A percentile compares a stretch with the other conserved stretches of the same genome.
Evolutionary conservation across 1,140 invertebrate species (phyloP).

Genomic region (Pararge aegeria): DNA sequence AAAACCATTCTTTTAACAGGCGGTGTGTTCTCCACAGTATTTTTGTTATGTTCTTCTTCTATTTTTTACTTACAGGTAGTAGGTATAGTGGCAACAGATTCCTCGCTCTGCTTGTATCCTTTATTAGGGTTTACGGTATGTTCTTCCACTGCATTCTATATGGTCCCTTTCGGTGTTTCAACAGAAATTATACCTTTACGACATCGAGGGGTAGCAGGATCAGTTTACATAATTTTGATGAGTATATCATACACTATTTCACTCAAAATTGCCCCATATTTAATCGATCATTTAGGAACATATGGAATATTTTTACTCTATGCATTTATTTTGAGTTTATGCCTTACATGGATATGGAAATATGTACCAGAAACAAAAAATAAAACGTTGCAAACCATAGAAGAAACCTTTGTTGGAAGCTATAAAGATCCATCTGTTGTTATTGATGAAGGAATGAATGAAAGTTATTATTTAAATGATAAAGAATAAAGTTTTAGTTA

Average conservation of each 20-base stretch:
- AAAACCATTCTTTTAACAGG: slow-evolving; percentile 20
- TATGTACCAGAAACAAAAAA: slow-evolving; percentile 26
- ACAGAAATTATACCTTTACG: slow-evolving; percentile 24
- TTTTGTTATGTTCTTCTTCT: neutral
- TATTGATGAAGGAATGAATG: too few species aligned
- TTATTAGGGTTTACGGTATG: slow-evolving; percentile 20
- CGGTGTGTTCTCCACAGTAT: slow-evolving; percentile 12
- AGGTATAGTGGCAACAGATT: slow-evolving; percentile 1
- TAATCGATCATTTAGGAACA: slow-evolving; percentile 12
- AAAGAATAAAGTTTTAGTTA: too few species aligned
- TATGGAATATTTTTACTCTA: slow-evolving; percentile 19
- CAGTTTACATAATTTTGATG: slow-evolving; percentile 18
- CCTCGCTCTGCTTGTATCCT: slow-evolving; percentile 17
- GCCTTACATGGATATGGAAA: slow-evolving; percentile 16
- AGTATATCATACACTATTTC: slow-evolving; percentile 16
- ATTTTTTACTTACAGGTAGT: neutral
- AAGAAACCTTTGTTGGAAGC: slow-evolving; percentile 2
- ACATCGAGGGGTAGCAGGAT: slow-evolving; percentile 17
- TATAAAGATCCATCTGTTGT: too few species aligned
- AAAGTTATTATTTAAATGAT: too few species aligned
- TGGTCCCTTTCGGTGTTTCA: slow-evolving; percentile 15
- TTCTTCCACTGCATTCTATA: slow-evolving; percentile 18
- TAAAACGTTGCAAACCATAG: slow-evolving; percentile 22
- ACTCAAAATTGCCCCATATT: slow-evolving; percentile 22
- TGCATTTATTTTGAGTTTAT: slow-evolving; percentile 14